These are phyloP conservation scores for Philantomba maxwellii DNA, from an alignment of 2,113 vertebrate genomes.

Conservation along the genomic window DNA sequence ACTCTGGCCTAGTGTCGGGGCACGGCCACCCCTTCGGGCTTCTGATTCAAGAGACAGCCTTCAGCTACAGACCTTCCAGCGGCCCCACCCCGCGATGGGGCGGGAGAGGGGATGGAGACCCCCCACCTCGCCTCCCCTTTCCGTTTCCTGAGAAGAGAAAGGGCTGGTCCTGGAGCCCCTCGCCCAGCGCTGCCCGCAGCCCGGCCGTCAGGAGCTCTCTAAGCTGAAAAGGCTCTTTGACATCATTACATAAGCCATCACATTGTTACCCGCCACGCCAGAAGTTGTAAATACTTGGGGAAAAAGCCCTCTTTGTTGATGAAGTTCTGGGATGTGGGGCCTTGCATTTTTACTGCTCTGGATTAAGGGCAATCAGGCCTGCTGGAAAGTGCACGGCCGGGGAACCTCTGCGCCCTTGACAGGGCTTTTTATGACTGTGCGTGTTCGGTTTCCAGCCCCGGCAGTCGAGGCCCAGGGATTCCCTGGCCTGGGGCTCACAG, in stretches of 20 bases:
- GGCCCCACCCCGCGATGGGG: fast-evolving
- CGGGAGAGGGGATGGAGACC: background rate
- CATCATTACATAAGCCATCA: background rate
- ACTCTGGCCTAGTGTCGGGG: background rate
- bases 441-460: fast-evolving
- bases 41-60: background rate
- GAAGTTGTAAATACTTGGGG: background rate
- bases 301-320: background rate
- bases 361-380: constrained; percentile 14
- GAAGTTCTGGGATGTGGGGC: background rate
- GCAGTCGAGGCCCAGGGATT: background rate
- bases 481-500: background rate
- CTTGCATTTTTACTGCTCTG: background rate
- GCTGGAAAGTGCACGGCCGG: background rate
- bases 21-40: fast-evolving
- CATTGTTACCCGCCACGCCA: background rate
- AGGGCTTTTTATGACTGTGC: background rate
- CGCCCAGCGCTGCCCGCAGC: fast-evolving
- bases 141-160: too few species aligned
- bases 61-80: background rate
- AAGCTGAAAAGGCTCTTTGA: constrained; percentile 24
- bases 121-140: background rate
- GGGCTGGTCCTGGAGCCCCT: background rate
- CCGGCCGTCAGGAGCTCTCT: background rate
- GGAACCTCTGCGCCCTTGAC: fast-evolving